Percentiles rank a stretch among this genome's conserved stretches.
Conservation (phyloP, 2,888 invertebrate species). For the Eupithecia centaureata region DNA sequence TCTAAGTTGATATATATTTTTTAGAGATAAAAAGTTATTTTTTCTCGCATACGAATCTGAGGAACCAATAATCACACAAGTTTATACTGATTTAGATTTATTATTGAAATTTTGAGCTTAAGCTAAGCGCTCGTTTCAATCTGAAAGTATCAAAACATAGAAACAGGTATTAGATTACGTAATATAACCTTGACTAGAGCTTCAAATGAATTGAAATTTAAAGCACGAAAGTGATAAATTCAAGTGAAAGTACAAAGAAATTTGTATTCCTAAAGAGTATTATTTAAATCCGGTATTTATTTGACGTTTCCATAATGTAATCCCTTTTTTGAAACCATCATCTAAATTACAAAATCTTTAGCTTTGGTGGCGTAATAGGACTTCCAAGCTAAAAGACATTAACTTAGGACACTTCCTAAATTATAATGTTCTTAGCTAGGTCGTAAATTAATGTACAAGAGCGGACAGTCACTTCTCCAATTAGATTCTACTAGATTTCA, state of each 20-base stretch:
- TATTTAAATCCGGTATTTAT: constrained; percentile 34
- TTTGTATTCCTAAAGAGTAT: constrained; percentile 19
- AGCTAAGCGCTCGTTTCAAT: neutral
- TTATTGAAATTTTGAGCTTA: neutral
- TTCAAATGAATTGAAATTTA: constrained; percentile 7
- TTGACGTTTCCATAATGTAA: constrained; percentile 22
- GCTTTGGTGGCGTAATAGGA: constrained; percentile 2
- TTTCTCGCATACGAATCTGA: too few species aligned
- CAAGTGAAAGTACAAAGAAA: constrained; percentile 38
- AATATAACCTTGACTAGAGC: constrained; percentile 30
- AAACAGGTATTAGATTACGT: constrained; percentile 3
- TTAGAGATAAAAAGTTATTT: too few species aligned
- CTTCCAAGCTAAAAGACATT: constrained; percentile 3
- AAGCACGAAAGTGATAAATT: constrained; percentile 37
- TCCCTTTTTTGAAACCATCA: constrained; percentile 6
- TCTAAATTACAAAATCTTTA: neutral
- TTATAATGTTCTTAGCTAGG: constrained; percentile 1
- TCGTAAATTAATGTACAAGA: constrained; percentile 2
- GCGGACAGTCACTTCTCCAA: neutral
- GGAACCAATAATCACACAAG: too few species aligned
- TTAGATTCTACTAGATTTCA: neutral
- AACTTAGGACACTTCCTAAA: neutral
- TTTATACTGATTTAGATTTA: neutral
- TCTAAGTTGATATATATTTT: too few species aligned
- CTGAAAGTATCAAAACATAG: constrained; percentile 4